Conservation (phyloP, 1,140 invertebrate genomes). For the Cydia splendana region DNA sequence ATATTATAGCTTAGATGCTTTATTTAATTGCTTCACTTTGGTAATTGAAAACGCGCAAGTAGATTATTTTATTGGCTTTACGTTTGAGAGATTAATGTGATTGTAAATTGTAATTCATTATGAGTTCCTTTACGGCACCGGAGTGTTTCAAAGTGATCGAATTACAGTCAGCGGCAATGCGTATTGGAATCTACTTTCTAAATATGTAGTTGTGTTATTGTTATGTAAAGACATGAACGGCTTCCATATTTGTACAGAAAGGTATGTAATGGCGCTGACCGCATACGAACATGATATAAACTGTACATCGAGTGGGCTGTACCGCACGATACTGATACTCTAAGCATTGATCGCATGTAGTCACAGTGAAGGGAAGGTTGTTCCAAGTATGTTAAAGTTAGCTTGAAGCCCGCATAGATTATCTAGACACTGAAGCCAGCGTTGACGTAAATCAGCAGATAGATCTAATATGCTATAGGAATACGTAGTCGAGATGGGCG, state of each 20-base stretch:
- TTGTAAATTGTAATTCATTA: slow-evolving; percentile 30
- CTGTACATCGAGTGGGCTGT: slow-evolving; percentile 28
- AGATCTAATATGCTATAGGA: slow-evolving; percentile 75
- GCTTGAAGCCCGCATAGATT: slow-evolving; percentile 78
- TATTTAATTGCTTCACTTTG: slow-evolving; percentile 28
- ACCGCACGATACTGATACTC: slow-evolving; percentile 28
- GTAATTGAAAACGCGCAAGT: slow-evolving; percentile 26
- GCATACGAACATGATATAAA: slow-evolving; percentile 27
- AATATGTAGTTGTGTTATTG: slow-evolving; percentile 29
- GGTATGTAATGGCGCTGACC: slow-evolving; percentile 29
- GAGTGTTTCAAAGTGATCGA: slow-evolving; percentile 30
- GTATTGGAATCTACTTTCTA: slow-evolving; percentile 23
- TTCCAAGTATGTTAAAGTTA: slow-evolving; percentile 64
- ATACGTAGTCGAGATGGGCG: slow-evolving; percentile 70
- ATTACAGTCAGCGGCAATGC: slow-evolving; percentile 32
- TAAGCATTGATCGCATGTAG: slow-evolving; percentile 31
- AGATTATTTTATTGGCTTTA: slow-evolving; percentile 30
- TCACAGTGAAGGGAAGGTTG: slow-evolving; percentile 47
- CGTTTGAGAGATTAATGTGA: slow-evolving; percentile 21
- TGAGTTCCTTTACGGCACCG: slow-evolving; percentile 22
- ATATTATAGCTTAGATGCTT: background rate
- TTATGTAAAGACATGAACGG: slow-evolving; percentile 26
- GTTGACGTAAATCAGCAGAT: slow-evolving; percentile 74
- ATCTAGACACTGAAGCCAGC: slow-evolving; percentile 79
- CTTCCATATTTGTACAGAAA: slow-evolving; percentile 31